phyloP scores from a whole-genome alignment of 2,888 invertebrate species.

The Tenthredo mesomela region DNA sequence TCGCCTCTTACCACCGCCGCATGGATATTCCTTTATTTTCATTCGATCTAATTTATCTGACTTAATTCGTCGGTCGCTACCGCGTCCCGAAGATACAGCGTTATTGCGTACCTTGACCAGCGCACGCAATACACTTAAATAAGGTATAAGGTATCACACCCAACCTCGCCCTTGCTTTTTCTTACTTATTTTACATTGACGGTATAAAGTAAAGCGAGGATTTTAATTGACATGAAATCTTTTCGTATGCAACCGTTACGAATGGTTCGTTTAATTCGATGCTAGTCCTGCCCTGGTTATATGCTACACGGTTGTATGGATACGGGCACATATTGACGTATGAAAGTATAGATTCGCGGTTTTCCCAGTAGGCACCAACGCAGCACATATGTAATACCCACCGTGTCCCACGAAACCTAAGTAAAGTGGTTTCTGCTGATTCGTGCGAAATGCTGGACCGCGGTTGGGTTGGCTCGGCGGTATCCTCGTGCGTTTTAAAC shows the following conservation, averaged over 20 bases:
- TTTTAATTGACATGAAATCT: neutral
- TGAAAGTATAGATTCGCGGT: conserved; percentile 45
- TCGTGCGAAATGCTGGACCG: conserved; percentile 72
- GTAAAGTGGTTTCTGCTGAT: conserved; percentile 72
- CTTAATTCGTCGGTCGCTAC: conserved; percentile 39
- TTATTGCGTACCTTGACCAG: conserved; percentile 29
- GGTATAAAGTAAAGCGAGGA: neutral
- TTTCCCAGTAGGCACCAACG: conserved; percentile 41
- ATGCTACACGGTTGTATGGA: neutral
- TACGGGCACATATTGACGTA: conserved; percentile 27
- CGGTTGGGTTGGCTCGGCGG: conserved; percentile 63
- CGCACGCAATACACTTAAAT: conserved; percentile 41
- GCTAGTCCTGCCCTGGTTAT: neutral
- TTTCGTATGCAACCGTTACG: neutral
- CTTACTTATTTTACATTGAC: neutral
- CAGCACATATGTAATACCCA: conserved; percentile 43
- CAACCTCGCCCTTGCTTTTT: neutral
- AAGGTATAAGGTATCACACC: conserved; percentile 4
- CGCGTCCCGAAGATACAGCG: conserved; percentile 43
- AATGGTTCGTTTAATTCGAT: neutral
- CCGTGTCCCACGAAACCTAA: conserved; percentile 44
- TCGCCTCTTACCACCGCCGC: neutral
- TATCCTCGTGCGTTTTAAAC: conserved; percentile 72
- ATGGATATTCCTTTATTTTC: conserved; percentile 4
- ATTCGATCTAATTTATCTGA: conserved; percentile 48